phyloP scores from a whole-genome alignment of 2,113 vertebrate species.

The Plotosus lineatus region DNA sequence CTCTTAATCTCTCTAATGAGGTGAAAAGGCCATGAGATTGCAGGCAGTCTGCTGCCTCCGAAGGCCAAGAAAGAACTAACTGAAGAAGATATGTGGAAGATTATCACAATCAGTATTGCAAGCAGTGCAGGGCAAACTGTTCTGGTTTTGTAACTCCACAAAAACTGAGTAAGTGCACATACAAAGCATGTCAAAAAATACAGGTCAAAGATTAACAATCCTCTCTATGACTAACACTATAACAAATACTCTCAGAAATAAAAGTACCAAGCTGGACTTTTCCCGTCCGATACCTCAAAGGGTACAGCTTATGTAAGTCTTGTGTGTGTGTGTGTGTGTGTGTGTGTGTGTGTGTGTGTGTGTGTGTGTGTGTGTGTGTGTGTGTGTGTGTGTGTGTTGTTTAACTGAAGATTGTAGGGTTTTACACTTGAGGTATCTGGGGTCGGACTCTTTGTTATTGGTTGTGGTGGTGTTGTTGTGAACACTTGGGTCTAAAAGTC shows the following conservation, averaged over 20 bases:
- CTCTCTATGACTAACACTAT: not conserved
- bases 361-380: not conserved
- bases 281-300: not conserved
- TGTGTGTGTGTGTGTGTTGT: not conserved
- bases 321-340: not conserved
- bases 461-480: no score
- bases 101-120: constrained; percentile 14
- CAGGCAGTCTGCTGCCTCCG: not conserved
- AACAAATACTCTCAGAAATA: not conserved
- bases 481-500: no score
- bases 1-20: constrained; percentile 39
- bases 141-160: not conserved
- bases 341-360: not conserved
- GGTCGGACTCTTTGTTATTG: no score
- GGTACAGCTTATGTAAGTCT: not conserved
- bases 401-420: no score
- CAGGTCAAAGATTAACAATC: not conserved
- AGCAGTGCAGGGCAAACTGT: not conserved
- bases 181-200: not conserved
- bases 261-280: not conserved
- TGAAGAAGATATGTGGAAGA: not conserved
- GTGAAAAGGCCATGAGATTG: constrained; percentile 29
- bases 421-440: no score
- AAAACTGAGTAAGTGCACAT: not conserved
- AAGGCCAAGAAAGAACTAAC: not conserved